Evolutionary conservation across 2,113 vertebrate species (phyloP), one percentile per base, ranked within the genome.

Genomic region (Drymodes brunneopygia): DNA sequence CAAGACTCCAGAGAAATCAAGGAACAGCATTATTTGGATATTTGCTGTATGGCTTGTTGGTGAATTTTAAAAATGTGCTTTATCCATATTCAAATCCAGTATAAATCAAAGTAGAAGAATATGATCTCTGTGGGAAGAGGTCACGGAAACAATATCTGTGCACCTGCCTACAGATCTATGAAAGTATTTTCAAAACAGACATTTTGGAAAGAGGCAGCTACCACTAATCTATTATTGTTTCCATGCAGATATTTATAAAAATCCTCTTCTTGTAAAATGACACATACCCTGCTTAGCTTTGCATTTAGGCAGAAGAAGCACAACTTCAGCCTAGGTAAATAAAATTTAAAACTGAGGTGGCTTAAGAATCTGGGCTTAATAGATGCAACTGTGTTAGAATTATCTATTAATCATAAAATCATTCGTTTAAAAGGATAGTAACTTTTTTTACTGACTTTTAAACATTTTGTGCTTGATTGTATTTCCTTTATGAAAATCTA

Each of bases 41-140:
- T 88, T 93, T 90, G 51, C 77, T 88, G 14, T 38, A 25, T 61
- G 60, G 31, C 21, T 88, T 88, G 20, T 74, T 88, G 50, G 33
- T 3, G 18, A 74, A 80, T 53, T 81, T 91, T 73, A 40, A 80
- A 90, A 92, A 86, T 35, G 53, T 71, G 17, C 45, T 93, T 94
- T 93, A 86, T 74, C 85, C 40, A 42, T 88, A 90, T 67, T 96
- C 40, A 86, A 92, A 94, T 71, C 28, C 79, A 53, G 17, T 67
- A 64, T 58, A 96, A 71, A 80, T 25, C 28, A 6, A 83, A 74
- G 69, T 35, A 85, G 62, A 91, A 88, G 69, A 90, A 77, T 48
- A 81, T 88, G 88, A 96, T 93, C 90, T 95, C 92, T 18, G 80
- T 96, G 91, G 95, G 93, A 96, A 96, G 93, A 91, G 88, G 75